These are phyloP conservation scores for Calidris pugnax DNA, from an alignment of 2,113 vertebrate genomes.

Conservation along the genomic window DNA sequence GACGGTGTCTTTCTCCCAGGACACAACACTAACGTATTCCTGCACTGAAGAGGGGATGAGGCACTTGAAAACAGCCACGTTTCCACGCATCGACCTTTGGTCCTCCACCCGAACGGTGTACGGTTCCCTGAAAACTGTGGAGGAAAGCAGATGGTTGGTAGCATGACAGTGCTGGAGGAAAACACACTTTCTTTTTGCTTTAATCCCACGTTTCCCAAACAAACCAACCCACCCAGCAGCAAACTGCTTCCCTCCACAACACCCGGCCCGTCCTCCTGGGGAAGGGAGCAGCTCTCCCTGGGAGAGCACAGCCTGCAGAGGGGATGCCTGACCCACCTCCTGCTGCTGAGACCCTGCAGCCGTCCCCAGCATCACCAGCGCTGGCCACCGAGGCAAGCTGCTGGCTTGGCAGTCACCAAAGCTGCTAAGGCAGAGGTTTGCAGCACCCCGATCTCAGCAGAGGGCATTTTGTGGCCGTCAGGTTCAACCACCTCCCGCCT, in stretches of 20 bases:
- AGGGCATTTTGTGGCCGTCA: fast-evolving
- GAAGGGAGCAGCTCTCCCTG: neutral
- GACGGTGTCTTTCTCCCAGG: conserved; percentile 99
- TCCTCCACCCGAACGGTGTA: conserved; percentile 99
- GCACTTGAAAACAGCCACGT: conserved; percentile 99
- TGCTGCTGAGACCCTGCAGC: neutral
- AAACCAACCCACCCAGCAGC: conserved; percentile 38
- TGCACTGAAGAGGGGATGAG: conserved; percentile 98
- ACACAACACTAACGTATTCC: conserved; percentile 98
- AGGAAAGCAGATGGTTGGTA: conserved; percentile 46
- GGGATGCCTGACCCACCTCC: neutral
- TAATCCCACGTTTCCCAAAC: conserved; percentile 44
- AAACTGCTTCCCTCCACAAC: neutral
- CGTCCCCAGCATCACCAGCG: fast-evolving
- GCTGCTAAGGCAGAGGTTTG: neutral
- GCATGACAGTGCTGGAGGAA: conserved; percentile 19
- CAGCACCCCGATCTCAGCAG: neutral
- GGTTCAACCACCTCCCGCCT: neutral
- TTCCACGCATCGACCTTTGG: conserved; percentile 98
- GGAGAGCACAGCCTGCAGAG: fast-evolving
- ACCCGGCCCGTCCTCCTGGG: neutral
- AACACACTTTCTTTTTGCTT: conserved; percentile 19
- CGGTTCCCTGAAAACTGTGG: conserved; percentile 97
- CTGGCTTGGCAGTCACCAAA: neutral
- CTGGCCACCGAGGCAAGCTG: neutral